Conservation (phyloP, 2,113 vertebrate genomes). For the Microtus pennsylvanicus region DNA sequence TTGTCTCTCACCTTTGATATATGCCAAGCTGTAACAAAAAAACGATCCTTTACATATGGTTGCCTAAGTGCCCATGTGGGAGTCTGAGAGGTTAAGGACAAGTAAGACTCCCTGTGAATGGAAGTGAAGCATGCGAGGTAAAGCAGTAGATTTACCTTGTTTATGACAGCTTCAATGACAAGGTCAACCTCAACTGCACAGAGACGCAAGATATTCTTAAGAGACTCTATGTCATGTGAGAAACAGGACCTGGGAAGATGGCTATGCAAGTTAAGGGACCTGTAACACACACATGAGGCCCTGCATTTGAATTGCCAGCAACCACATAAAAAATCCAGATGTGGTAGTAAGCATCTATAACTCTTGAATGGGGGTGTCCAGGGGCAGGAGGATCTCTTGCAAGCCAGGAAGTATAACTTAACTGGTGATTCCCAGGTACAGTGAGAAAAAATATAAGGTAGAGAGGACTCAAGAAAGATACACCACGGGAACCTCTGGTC, state of each 20-base stretch:
- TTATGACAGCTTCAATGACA: neutral
- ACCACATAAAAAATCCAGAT: neutral
- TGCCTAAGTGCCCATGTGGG: neutral
- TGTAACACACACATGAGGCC: neutral
- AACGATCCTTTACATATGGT: neutral
- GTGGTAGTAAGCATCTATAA: neutral
- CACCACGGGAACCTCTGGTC: neutral
- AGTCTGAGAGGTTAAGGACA: neutral
- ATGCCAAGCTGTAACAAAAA: neutral
- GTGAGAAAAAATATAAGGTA: neutral
- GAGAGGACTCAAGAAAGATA: neutral
- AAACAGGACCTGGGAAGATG: neutral
- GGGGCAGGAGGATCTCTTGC: neutral
- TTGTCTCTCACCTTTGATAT: neutral
- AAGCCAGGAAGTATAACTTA: neutral
- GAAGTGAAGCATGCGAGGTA: neutral
- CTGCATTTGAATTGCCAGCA: neutral
- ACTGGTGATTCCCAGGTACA: neutral
- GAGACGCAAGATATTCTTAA: neutral
- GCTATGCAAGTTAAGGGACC: neutral
- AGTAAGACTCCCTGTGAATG: neutral
- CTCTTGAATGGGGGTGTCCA: no score
- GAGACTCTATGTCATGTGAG: neutral
- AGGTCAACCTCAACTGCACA: neutral
- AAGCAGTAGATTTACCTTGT: neutral